Percentiles rank a stretch among this genome's conserved stretches.
phyloP scores from a whole-genome alignment of 2,888 invertebrate genomes.

The Oscheius myriophilus region DNA sequence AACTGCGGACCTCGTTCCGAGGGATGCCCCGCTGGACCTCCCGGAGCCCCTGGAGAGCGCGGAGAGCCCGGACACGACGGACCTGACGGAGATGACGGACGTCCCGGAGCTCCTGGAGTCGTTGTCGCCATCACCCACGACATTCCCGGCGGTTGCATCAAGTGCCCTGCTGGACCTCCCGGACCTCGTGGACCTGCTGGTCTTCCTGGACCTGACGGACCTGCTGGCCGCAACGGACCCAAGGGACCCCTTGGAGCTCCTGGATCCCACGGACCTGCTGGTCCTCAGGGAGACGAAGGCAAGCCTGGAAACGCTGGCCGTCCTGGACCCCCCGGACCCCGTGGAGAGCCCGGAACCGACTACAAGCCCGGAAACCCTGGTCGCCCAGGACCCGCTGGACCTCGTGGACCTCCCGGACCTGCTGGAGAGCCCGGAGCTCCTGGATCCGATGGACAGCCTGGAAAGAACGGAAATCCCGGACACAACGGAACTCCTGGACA shows the following conservation, averaged over 20 bases:
- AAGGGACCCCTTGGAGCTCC: constrained; percentile 48
- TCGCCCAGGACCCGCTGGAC: constrained; percentile 46
- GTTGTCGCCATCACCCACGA: constrained; percentile 57
- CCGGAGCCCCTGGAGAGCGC: constrained; percentile 51
- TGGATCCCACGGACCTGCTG: constrained; percentile 48
- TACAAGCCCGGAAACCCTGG: constrained; percentile 35
- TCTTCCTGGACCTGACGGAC: constrained; percentile 47
- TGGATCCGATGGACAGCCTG: no score
- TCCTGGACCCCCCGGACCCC: constrained; percentile 22
- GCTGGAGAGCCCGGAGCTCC: no score
- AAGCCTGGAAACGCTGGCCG: constrained; percentile 47
- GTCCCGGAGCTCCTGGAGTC: constrained; percentile 55
- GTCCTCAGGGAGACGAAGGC: constrained; percentile 51
- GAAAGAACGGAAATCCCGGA: constrained; percentile 43
- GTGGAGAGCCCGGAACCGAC: constrained; percentile 44
- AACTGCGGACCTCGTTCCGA: constrained; percentile 56
- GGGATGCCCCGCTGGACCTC: constrained; percentile 62
- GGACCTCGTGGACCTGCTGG: constrained; percentile 50
- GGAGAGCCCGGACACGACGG: constrained; percentile 51
- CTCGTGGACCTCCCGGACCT: constrained; percentile 6
- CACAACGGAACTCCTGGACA: constrained; percentile 52
- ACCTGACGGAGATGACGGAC: constrained; percentile 53
- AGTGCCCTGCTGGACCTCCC: constrained; percentile 52
- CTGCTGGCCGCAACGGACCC: constrained; percentile 47
- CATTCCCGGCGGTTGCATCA: constrained; percentile 60